Evolutionary conservation across 1,140 invertebrate species (phyloP).

Genomic region (Dufourea novaeangliae): DNA sequence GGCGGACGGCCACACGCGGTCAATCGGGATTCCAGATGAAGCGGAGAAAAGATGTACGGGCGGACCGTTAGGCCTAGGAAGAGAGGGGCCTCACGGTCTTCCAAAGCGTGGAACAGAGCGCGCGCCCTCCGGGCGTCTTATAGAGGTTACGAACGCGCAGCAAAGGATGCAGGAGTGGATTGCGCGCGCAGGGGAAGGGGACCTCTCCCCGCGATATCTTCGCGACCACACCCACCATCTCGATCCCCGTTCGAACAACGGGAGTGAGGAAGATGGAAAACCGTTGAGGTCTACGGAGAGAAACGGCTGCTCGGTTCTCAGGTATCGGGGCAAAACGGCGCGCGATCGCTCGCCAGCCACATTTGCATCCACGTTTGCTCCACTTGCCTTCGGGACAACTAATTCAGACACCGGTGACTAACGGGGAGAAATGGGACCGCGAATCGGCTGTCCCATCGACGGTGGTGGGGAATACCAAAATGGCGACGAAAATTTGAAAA

Average conservation of each 20-base stretch:
- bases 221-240: constrained; percentile 60
- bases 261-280: constrained; percentile 14
- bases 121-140: constrained; percentile 40
- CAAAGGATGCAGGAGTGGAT: constrained; percentile 39
- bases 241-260: constrained; percentile 29
- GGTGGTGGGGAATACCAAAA: no score
- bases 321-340: constrained; percentile 22
- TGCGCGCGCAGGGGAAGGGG: constrained; percentile 26
- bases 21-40: constrained; percentile 49
- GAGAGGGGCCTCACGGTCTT: constrained; percentile 33
- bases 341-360: constrained; percentile 30
- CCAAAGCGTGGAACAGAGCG: constrained; percentile 41
- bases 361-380: constrained; percentile 63
- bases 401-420: background rate
- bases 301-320: constrained; percentile 47
- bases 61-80: constrained; percentile 58
- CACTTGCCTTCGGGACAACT: constrained; percentile 48
- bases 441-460: background rate
- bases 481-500: no score
- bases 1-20: constrained; percentile 41
- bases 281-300: constrained; percentile 7
- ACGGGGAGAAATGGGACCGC: background rate
- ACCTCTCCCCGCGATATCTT: constrained; percentile 61
- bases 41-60: constrained; percentile 40
- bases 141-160: constrained; percentile 63